A percentile compares a stretch with the other conserved stretches of the same genome.
Conservation (phyloP, 2,113 vertebrate species). For the Carettochelys insculpta region DNA sequence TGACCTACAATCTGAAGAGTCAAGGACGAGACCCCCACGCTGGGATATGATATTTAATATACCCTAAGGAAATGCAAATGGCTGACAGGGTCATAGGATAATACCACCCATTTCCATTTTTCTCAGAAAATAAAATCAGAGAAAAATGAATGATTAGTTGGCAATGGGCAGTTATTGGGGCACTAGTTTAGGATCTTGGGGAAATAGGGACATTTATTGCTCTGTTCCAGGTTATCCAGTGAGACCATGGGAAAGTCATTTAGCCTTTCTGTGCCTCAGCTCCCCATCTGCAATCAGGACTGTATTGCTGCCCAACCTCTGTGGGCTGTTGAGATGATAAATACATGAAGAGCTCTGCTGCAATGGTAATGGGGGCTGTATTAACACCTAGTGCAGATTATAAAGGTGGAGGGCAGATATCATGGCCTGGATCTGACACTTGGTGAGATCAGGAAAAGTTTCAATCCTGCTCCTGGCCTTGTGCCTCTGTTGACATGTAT, state of each 20-base stretch:
- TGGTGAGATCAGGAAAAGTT: background rate
- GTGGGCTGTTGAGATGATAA: background rate
- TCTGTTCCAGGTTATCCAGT: background rate
- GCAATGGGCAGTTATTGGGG: background rate
- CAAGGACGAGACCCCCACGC: background rate
- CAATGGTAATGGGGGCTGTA: background rate
- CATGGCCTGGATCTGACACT: accelerated
- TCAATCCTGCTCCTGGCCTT: background rate
- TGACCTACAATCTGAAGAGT: background rate
- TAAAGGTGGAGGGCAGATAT: background rate
- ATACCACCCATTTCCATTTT: background rate
- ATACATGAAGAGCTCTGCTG: background rate
- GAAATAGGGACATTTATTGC: background rate
- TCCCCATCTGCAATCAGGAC: background rate
- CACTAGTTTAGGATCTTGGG: background rate
- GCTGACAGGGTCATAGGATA: background rate
- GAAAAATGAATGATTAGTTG: background rate
- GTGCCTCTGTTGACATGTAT: background rate
- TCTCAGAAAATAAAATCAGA: background rate
- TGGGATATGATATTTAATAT: background rate
- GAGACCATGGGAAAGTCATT: background rate
- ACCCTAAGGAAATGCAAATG: background rate
- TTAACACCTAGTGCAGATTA: background rate
- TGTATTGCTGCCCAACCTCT: background rate
- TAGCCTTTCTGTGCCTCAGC: background rate